Evolutionary conservation across 1,140 invertebrate genomes (phyloP).

Genomic region (Drusus annulatus): DNA sequence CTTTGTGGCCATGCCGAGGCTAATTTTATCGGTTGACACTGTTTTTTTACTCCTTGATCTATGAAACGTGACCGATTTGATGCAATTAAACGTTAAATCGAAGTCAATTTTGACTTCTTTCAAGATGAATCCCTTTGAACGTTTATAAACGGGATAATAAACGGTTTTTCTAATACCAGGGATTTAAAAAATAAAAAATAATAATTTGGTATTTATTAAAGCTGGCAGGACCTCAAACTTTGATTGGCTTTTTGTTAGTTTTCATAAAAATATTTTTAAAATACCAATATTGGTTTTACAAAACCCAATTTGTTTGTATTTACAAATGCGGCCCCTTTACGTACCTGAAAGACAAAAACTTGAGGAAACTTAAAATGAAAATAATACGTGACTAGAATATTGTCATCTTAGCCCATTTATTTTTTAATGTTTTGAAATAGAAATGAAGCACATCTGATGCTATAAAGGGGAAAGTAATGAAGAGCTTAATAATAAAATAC

Average conservation of each 20-base stretch:
- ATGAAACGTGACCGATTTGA: conserved; percentile 28
- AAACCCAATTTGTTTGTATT: no score
- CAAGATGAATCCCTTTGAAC: conserved; percentile 11
- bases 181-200: no score
- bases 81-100: conserved; percentile 21
- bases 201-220: no score
- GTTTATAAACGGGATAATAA: background rate
- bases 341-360: no score
- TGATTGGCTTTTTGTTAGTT: no score
- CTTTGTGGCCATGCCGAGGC: conserved; percentile 12
- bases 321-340: no score
- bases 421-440: background rate
- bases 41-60: conserved; percentile 16
- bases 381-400: no score
- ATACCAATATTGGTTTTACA: no score
- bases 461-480: conserved; percentile 52
- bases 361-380: no score
- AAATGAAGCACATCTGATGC: conserved; percentile 2
- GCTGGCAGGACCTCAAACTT: no score
- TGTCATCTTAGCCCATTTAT: no score
- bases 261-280: no score
- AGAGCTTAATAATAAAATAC: conserved; percentile 60
- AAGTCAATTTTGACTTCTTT: conserved; percentile 26
- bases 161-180: background rate
- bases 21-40: conserved; percentile 23